These are phyloP conservation scores for Halichoerus grypus DNA, from an alignment of 2,113 vertebrate genomes.

Conservation along the genomic window DNA sequence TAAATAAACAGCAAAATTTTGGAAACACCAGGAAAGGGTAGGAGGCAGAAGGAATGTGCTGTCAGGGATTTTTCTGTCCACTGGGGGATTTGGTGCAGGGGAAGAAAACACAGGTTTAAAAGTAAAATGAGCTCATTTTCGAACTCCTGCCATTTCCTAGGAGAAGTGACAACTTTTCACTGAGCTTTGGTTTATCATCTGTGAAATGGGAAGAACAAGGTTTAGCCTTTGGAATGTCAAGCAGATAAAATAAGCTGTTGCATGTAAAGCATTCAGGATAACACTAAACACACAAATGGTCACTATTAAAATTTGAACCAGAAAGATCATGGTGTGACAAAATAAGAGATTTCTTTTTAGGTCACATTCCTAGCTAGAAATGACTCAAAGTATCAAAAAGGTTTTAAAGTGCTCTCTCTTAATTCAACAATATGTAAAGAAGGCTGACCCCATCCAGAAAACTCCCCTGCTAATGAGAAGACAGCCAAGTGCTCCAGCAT, in stretches of 20 bases:
- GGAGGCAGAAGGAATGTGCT: not conserved
- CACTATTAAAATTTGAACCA: constrained; percentile 63
- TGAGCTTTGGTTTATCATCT: constrained; percentile 4
- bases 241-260: constrained; percentile 50
- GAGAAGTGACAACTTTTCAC: not conserved
- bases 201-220: constrained; percentile 32
- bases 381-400: constrained; percentile 36
- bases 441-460: not conserved
- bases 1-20: not conserved
- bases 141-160: not conserved
- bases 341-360: constrained; percentile 50
- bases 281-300: constrained; percentile 31
- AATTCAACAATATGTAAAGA: not conserved
- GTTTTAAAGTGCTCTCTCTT: not conserved
- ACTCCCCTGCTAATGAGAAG: not conserved
- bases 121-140: not conserved
- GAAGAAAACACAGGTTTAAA: not conserved
- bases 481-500: not conserved
- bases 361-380: constrained; percentile 41
- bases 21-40: not conserved
- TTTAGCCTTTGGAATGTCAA: not conserved
- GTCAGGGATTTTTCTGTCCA: not conserved
- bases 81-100: not conserved
- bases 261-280: not conserved
- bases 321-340: constrained; percentile 54